Percentiles rank a stretch among this genome's conserved stretches.
These are phyloP conservation scores for Subacronicta megacephala DNA, from an alignment of 2,888 invertebrate genomes.

Conservation along the genomic window DNA sequence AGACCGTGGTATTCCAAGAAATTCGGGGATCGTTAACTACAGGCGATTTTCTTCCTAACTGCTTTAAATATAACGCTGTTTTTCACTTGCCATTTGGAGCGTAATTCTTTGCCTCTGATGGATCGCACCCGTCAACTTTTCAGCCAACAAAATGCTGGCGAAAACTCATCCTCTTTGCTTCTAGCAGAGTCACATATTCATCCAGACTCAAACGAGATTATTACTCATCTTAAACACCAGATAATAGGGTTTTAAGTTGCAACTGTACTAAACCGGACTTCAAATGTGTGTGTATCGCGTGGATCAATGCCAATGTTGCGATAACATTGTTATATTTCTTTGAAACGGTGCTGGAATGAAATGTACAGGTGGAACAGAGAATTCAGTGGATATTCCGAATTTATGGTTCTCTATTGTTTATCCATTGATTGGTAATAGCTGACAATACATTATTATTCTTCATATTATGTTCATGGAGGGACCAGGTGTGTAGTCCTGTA, in stretches of 20 bases:
- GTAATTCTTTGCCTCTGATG: conserved; percentile 62
- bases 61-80: conserved; percentile 57
- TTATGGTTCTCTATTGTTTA: too few relatives aligned
- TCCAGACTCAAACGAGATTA: conserved; percentile 67
- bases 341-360: conserved; percentile 26
- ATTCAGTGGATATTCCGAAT: conserved; percentile 7
- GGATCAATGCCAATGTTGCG: conserved; percentile 71
- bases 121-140: conserved; percentile 72
- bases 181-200: conserved; percentile 72
- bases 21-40: conserved; percentile 53
- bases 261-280: conserved; percentile 63
- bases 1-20: conserved; percentile 55
- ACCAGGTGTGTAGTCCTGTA: too few relatives aligned
- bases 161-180: conserved; percentile 73
- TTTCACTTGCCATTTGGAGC: conserved; percentile 51
- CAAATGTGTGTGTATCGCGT: conserved; percentile 64
- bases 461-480: too few relatives aligned
- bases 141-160: conserved; percentile 64
- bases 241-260: conserved; percentile 58
- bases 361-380: conserved; percentile 26
- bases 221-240: conserved; percentile 67
- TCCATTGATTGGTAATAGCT: conserved; percentile 25
- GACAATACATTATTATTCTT: conserved; percentile 16
- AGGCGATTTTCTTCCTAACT: conserved; percentile 50
- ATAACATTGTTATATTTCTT: conserved; percentile 51